Evolutionary conservation across 2,113 vertebrate species (phyloP).

Genomic region (Serinus canaria): DNA sequence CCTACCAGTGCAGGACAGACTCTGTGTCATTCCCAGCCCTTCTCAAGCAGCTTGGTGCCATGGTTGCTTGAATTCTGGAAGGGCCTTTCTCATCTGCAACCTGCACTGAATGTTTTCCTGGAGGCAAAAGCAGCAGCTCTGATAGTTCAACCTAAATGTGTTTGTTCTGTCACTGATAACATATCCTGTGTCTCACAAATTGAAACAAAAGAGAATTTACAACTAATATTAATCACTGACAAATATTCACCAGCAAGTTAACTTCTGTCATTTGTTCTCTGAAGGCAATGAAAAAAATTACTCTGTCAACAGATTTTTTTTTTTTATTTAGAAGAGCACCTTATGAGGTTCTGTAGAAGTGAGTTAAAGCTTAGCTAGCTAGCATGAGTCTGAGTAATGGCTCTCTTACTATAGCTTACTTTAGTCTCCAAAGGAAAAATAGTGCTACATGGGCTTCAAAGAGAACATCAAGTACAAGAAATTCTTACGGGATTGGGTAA

Average conservation of each 20-base stretch:
- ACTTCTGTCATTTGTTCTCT: not conserved
- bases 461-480: not conserved
- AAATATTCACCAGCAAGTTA: not conserved
- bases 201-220: not conserved
- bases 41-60: not conserved
- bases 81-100: not conserved
- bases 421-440: not conserved
- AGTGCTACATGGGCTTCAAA: not conserved
- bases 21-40: not conserved
- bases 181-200: not conserved
- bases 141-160: not conserved
- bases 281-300: not conserved
- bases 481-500: not conserved
- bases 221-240: not conserved
- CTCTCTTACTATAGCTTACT: not conserved
- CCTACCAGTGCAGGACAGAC: not conserved
- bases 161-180: not conserved
- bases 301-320: not conserved
- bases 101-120: not conserved
- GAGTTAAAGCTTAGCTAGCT: not conserved
- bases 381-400: not conserved
- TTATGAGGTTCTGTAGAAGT: not conserved
- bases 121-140: not conserved
- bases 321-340: not conserved
- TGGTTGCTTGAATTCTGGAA: not conserved